These are phyloP conservation scores for Leptinotarsa defecta DNA, from an alignment of 1,140 invertebrate genomes.

Conservation along the genomic window DNA sequence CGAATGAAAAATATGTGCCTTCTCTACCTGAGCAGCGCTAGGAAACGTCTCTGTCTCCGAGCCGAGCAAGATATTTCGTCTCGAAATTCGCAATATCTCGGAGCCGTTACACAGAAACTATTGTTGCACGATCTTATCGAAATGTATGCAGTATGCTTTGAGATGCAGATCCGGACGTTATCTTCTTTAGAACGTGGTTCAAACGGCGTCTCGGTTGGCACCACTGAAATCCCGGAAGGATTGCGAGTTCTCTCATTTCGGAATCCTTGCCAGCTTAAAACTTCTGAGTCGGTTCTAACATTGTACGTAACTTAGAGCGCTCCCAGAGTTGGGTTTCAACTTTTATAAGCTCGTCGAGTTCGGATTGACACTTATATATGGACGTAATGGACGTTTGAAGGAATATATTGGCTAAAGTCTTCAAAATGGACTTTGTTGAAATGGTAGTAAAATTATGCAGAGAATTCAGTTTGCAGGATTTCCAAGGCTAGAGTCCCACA, in stretches of 20 bases:
- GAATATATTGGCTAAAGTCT: not conserved
- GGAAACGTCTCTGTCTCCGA: not conserved
- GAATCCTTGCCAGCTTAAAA: slow-evolving; percentile 35
- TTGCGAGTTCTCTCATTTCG: slow-evolving; percentile 33
- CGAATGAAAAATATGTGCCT: not conserved
- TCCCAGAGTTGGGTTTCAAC: not conserved
- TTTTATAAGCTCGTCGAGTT: not conserved
- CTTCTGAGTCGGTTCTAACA: slow-evolving; percentile 24
- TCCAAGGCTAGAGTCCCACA: no score
- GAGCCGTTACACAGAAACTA: slow-evolving; percentile 38
- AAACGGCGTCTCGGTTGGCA: slow-evolving; percentile 26
- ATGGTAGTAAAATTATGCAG: no score
- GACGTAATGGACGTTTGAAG: not conserved
- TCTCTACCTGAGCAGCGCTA: not conserved
- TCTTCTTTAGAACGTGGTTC: slow-evolving; percentile 41
- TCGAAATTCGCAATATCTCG: slow-evolving; percentile 33
- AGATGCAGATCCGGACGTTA: slow-evolving; percentile 44
- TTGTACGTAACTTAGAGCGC: slow-evolving; percentile 23
- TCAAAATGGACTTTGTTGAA: not conserved
- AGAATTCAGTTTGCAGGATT: no score
- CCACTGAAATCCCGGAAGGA: slow-evolving; percentile 36
- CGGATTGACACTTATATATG: not conserved
- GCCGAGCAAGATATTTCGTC: slow-evolving; percentile 33
- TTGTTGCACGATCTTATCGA: slow-evolving; percentile 43
- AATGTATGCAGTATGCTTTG: slow-evolving; percentile 42